These are phyloP conservation scores for Trachops cirrhosus DNA, from an alignment of 2,797 vertebrate genomes.

Conservation along the genomic window DNA sequence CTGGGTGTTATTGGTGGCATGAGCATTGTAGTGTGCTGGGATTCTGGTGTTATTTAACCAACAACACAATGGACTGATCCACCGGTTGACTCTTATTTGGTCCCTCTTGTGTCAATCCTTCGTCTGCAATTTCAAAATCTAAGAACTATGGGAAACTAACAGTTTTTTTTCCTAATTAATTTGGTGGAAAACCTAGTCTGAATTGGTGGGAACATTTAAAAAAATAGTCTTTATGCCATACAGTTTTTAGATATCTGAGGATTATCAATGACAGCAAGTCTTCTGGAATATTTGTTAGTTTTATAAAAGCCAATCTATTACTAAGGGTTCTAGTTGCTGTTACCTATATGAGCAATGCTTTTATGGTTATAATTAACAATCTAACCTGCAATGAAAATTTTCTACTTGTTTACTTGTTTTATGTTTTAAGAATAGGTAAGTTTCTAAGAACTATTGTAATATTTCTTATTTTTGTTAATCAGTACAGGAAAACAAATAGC, in stretches of 20 bases:
- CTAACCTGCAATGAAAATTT: background rate
- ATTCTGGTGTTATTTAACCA: background rate
- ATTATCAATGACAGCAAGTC: background rate
- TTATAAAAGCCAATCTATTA: background rate
- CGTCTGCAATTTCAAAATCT: background rate
- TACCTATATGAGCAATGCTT: background rate
- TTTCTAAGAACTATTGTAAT: background rate
- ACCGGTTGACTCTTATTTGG: background rate
- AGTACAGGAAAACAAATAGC: background rate
- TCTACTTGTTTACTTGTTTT: background rate
- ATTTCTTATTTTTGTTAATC: background rate
- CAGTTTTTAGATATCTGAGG: background rate
- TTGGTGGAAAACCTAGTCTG: background rate
- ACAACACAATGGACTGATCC: background rate
- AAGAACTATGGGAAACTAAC: background rate
- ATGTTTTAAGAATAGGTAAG: background rate
- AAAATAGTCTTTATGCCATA: background rate
- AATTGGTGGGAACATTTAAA: background rate
- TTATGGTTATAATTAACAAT: background rate
- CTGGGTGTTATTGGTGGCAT: too few species aligned
- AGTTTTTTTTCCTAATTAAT: background rate
- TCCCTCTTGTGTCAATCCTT: background rate
- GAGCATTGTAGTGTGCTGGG: background rate
- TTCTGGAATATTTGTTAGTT: background rate
- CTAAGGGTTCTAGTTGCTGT: background rate